A percentile compares a stretch with the other conserved stretches of the same genome.
Conservation (phyloP, 2,113 vertebrate species). For the Mixornis gularis region DNA sequence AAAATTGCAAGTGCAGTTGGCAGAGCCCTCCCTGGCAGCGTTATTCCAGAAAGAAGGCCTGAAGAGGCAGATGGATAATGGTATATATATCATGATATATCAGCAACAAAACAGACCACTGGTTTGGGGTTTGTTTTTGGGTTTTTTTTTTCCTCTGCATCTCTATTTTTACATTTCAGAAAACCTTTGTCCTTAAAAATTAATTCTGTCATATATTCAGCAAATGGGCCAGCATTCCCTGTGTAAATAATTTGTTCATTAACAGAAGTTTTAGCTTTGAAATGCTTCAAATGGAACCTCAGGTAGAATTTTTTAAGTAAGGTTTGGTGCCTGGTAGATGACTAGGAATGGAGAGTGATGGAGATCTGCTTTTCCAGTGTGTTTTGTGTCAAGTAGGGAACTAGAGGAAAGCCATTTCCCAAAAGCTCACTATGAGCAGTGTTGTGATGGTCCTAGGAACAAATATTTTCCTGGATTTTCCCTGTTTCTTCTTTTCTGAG, state of each 20-base stretch:
- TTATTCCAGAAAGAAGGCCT: background rate
- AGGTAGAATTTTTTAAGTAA: background rate
- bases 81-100: background rate
- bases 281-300: background rate
- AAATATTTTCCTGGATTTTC: background rate
- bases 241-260: background rate
- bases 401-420: background rate
- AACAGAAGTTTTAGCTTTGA: background rate
- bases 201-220: background rate
- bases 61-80: conserved; percentile 8
- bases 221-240: background rate
- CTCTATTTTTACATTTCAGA: background rate
- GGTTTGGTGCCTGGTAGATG: background rate
- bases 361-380: background rate
- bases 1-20: conserved; percentile 1
- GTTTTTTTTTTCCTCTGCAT: rapidly evolving
- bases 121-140: background rate
- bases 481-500: background rate
- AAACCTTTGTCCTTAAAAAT: background rate
- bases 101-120: background rate
- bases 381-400: background rate
- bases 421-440: rapidly evolving
- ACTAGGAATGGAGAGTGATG: background rate
- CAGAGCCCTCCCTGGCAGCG: background rate
- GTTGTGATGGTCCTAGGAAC: background rate